These are phyloP conservation scores for Rissa tridactyla DNA, from an alignment of 2,113 vertebrate species.

Conservation along the genomic window DNA sequence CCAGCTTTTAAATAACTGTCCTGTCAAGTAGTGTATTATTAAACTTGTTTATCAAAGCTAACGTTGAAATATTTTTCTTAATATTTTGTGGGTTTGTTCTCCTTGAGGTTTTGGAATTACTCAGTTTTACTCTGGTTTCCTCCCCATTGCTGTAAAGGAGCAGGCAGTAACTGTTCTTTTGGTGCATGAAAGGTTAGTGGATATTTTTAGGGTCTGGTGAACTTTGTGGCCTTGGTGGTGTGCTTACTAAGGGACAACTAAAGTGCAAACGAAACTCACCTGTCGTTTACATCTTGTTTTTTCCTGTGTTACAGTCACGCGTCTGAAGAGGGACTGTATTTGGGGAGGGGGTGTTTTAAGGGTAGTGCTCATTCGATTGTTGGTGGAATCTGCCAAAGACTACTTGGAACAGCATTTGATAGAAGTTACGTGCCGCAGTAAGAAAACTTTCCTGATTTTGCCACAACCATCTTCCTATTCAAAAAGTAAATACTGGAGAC, in stretches of 20 bases:
- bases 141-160: background rate
- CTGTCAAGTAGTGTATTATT: constrained; percentile 39
- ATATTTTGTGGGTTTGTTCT: background rate
- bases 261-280: background rate
- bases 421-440: background rate
- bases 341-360: background rate
- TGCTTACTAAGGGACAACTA: background rate
- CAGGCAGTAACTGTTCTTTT: background rate
- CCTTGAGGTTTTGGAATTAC: background rate
- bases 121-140: background rate
- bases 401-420: background rate
- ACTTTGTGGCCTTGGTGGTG: background rate
- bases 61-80: constrained; percentile 26
- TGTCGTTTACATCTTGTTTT: background rate
- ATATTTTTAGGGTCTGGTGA: background rate
- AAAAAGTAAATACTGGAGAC: background rate
- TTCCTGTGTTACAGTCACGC: background rate
- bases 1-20: constrained; percentile 25
- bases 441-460: background rate
- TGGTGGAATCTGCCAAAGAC: background rate
- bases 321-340: background rate
- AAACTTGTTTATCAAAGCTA: constrained; percentile 27
- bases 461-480: background rate
- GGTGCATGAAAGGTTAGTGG: background rate
- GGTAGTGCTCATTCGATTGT: too few relatives aligned